Conservation (phyloP, 1,140 invertebrate genomes). For the Zaprionus kolodkinae region DNA sequence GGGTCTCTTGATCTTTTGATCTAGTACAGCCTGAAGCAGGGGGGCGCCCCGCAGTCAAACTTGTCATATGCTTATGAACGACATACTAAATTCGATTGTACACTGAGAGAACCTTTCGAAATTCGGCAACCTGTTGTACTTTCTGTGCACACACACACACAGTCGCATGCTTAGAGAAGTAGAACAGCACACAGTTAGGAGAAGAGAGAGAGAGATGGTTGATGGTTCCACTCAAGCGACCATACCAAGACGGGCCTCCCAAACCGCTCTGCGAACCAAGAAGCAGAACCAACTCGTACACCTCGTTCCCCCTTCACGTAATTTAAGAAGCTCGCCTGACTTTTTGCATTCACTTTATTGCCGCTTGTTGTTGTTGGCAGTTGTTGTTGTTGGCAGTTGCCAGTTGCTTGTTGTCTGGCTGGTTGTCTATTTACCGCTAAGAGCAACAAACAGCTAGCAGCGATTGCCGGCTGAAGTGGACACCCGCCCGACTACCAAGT, state of each 20-base stretch:
- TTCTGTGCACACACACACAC: not conserved
- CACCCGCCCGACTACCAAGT: slow-evolving; percentile 37
- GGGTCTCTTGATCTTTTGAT: slow-evolving; percentile 40
- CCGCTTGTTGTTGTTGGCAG: slow-evolving; percentile 27
- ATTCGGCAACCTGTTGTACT: slow-evolving; percentile 56
- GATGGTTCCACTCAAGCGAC: slow-evolving; percentile 55
- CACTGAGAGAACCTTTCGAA: slow-evolving; percentile 41
- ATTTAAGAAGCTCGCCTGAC: slow-evolving; percentile 63
- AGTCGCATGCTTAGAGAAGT: slow-evolving; percentile 19
- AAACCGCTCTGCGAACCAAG: slow-evolving; percentile 53
- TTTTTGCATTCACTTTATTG: slow-evolving; percentile 63
- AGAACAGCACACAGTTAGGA: slow-evolving; percentile 49
- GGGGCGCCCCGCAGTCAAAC: slow-evolving; percentile 12
- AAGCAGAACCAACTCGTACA: slow-evolving; percentile 66
- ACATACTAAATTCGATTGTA: slow-evolving; percentile 22
- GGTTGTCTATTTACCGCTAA: slow-evolving; percentile 75
- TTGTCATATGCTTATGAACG: slow-evolving; percentile 39
- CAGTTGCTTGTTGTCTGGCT: slow-evolving; percentile 25
- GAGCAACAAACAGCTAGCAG: slow-evolving; percentile 65
- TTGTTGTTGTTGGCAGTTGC: not conserved
- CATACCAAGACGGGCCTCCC: slow-evolving; percentile 35
- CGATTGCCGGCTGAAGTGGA: slow-evolving; percentile 31
- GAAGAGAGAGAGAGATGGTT: not conserved
- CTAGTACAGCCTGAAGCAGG: slow-evolving; percentile 18
- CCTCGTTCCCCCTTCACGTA: slow-evolving; percentile 53